Evolutionary conservation across 2,797 vertebrate genomes (phyloP).

Genomic region (Lagodon rhomboides): DNA sequence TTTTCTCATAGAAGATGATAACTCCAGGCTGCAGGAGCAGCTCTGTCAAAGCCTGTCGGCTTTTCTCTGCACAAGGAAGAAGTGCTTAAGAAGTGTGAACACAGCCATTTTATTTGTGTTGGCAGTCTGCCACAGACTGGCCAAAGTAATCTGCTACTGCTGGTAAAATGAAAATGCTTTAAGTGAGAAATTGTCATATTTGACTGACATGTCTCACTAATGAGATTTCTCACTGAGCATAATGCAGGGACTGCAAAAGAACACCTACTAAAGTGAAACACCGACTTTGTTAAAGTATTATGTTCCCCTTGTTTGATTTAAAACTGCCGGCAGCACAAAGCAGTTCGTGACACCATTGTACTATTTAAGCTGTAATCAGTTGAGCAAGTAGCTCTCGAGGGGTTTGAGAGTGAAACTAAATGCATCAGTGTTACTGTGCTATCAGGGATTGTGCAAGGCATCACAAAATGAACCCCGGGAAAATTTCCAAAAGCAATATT

Average conservation of each 20-base stretch:
- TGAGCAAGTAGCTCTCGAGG: slow-evolving; percentile 26
- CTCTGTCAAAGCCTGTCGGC: slow-evolving; percentile 62
- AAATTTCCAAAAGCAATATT: slow-evolving; percentile 59
- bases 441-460: slow-evolving; percentile 74
- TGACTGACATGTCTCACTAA: slow-evolving; percentile 68
- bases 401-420: slow-evolving; percentile 33
- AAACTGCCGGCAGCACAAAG: slow-evolving; percentile 40
- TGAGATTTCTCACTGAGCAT: slow-evolving; percentile 63
- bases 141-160: slow-evolving; percentile 67
- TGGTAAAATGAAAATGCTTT: slow-evolving; percentile 56
- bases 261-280: slow-evolving; percentile 48
- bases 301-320: slow-evolving; percentile 45
- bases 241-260: slow-evolving; percentile 35
- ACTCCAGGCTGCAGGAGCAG: slow-evolving; percentile 45
- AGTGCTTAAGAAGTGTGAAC: slow-evolving; percentile 72
- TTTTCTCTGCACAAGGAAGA: slow-evolving; percentile 59
- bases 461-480: slow-evolving; percentile 37
- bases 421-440: slow-evolving; percentile 21
- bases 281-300: slow-evolving; percentile 47
- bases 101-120: slow-evolving; percentile 79
- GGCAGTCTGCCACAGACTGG: slow-evolving; percentile 70
- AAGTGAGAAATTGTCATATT: slow-evolving; percentile 62
- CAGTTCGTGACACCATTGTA: slow-evolving; percentile 37
- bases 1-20: slow-evolving; percentile 60
- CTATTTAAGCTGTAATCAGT: slow-evolving; percentile 53